A percentile compares a stretch with the other conserved stretches of the same genome.
Evolutionary conservation across 2,888 invertebrate species (phyloP).

Genomic region (Lasioglossum pauxillum): DNA sequence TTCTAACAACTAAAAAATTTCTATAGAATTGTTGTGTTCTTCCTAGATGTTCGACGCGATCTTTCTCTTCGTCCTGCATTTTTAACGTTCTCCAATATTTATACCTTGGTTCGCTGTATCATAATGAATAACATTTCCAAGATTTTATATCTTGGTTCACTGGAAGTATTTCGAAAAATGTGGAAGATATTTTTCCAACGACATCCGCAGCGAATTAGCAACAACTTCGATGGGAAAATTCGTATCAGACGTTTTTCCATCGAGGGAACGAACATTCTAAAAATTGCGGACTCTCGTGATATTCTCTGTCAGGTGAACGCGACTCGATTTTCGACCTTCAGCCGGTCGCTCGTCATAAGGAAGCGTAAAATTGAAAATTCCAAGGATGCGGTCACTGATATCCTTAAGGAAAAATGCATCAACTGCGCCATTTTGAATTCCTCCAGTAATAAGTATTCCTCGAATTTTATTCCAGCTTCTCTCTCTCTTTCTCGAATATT

Average conservation of each 20-base stretch:
- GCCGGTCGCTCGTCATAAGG: conserved; percentile 13
- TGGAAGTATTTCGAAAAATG: background rate
- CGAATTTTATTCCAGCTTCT: background rate
- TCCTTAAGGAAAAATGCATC: conserved; percentile 8
- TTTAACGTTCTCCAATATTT: no score
- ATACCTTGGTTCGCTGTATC: background rate
- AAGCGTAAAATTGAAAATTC: conserved; percentile 16
- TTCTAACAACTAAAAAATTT: no score
- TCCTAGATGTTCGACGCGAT: no score
- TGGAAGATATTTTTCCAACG: background rate
- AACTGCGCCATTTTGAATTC: background rate
- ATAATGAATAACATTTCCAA: background rate
- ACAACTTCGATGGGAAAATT: background rate
- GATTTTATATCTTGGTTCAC: background rate
- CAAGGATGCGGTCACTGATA: conserved; percentile 2
- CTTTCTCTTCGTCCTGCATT: no score
- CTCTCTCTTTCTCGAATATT: background rate
- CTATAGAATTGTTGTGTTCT: no score
- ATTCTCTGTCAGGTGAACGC: background rate
- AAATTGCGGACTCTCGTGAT: background rate
- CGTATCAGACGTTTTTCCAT: background rate
- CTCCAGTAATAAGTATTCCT: conserved; percentile 1
- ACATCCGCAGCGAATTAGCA: background rate
- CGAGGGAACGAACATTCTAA: background rate
- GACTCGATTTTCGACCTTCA: conserved; percentile 8